phyloP scores from a whole-genome alignment of 2,113 vertebrate species.

The Zosterops borbonicus region DNA sequence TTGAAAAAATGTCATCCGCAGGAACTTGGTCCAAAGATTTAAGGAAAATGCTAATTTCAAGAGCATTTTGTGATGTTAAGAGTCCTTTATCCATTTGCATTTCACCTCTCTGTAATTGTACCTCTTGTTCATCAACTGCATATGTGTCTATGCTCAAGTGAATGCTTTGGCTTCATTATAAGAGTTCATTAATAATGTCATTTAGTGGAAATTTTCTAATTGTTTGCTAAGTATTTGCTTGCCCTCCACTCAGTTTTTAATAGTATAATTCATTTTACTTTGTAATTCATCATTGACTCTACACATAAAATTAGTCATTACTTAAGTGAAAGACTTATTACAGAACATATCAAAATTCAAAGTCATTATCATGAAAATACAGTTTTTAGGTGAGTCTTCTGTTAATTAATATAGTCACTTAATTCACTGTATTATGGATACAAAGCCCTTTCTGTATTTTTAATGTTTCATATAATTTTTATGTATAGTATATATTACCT shows the following conservation, averaged over 20 bases:
- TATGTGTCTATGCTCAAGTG: neutral
- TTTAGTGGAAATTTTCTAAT: slow-evolving; percentile 22
- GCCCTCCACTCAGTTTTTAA: slow-evolving; percentile 11
- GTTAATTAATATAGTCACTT: slow-evolving; percentile 21
- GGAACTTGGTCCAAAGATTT: neutral
- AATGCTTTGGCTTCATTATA: neutral
- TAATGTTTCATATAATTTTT: neutral
- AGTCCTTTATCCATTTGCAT: neutral
- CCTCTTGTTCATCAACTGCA: neutral
- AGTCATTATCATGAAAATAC: neutral
- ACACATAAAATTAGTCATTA: slow-evolving; percentile 2
- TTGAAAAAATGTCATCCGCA: neutral
- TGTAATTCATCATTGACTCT: slow-evolving; percentile 11
- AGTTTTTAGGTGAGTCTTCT: neutral
- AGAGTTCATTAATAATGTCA: slow-evolving; percentile 15
- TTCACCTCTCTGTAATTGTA: neutral
- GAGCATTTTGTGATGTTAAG: neutral
- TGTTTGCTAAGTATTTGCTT: slow-evolving; percentile 42
- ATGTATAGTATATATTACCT: neutral
- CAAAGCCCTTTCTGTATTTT: neutral
- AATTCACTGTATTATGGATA: neutral
- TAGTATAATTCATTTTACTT: slow-evolving; percentile 33
- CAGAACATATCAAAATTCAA: slow-evolving; percentile 26
- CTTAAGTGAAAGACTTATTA: neutral
- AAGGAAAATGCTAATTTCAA: neutral